Evolutionary conservation across 2,797 vertebrate genomes (phyloP).

Genomic region (Sitta carolinensis): DNA sequence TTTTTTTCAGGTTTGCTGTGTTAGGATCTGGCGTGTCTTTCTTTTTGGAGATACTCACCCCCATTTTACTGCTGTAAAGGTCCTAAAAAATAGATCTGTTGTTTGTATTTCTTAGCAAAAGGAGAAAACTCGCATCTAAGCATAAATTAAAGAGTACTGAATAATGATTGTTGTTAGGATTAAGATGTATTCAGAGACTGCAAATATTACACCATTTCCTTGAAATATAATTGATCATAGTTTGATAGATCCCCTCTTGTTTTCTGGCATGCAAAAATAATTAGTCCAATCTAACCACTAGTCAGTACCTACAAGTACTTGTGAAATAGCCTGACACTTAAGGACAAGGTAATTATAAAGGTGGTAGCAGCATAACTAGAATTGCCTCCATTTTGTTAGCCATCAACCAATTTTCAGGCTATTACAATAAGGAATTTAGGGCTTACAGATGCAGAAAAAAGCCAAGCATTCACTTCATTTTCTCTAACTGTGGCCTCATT

Average conservation of each 20-base stretch:
- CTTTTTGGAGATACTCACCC: neutral
- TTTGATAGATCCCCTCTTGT: neutral
- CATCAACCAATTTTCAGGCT: neutral
- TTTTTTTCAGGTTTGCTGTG: neutral
- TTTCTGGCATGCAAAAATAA: constrained; percentile 13
- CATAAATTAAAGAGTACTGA: neutral
- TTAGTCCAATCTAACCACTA: neutral
- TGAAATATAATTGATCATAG: neutral
- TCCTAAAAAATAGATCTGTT: neutral
- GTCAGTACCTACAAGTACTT: neutral
- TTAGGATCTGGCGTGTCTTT: neutral
- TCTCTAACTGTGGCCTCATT: neutral
- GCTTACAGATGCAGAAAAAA: neutral
- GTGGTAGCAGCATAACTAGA: neutral
- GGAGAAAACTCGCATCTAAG: neutral
- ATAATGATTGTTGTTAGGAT: neutral
- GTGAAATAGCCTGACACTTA: neutral
- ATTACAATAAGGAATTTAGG: neutral
- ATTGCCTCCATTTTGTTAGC: neutral
- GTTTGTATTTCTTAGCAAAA: neutral
- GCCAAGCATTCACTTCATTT: neutral
- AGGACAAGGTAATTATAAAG: neutral
- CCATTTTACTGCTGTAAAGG: neutral
- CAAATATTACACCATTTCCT: neutral
- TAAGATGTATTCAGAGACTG: neutral